These are phyloP conservation scores for Coracias cyanogaster DNA, from an alignment of 2,797 vertebrate species.

Conservation along the genomic window DNA sequence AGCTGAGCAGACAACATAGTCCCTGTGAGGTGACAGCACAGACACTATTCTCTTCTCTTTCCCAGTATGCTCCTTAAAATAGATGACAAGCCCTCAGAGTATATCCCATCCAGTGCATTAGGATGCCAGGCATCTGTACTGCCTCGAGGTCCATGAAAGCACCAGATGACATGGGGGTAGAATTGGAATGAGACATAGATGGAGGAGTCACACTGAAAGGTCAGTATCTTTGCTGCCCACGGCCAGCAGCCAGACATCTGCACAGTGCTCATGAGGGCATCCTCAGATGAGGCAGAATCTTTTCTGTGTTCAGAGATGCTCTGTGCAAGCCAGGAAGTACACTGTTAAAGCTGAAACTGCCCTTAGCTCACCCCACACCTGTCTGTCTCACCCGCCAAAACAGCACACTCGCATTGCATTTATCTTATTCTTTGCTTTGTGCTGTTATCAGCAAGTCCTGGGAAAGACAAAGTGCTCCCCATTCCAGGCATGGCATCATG, in stretches of 20 bases:
- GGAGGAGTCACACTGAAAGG: background rate
- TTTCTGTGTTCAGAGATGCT: background rate
- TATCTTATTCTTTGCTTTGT: background rate
- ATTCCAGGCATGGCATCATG: background rate
- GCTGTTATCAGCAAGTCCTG: background rate
- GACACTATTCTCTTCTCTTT: background rate
- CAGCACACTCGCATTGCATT: background rate
- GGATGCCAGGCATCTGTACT: background rate
- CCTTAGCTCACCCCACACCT: slow-evolving; percentile 1
- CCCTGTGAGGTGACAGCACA: background rate
- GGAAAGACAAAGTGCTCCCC: background rate
- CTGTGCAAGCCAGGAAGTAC: background rate
- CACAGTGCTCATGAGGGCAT: fast-evolving
- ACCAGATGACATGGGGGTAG: background rate
- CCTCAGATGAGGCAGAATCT: background rate
- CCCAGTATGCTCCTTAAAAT: background rate
- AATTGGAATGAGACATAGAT: background rate
- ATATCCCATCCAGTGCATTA: background rate
- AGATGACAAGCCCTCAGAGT: background rate
- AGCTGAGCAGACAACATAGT: background rate
- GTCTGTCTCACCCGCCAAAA: background rate
- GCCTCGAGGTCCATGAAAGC: background rate
- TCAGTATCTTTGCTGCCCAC: background rate
- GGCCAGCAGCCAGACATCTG: background rate
- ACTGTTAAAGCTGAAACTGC: background rate